Base-by-base conservation (phyloP, 1,140 invertebrate species). In the Bombus soroeensis region DNA sequence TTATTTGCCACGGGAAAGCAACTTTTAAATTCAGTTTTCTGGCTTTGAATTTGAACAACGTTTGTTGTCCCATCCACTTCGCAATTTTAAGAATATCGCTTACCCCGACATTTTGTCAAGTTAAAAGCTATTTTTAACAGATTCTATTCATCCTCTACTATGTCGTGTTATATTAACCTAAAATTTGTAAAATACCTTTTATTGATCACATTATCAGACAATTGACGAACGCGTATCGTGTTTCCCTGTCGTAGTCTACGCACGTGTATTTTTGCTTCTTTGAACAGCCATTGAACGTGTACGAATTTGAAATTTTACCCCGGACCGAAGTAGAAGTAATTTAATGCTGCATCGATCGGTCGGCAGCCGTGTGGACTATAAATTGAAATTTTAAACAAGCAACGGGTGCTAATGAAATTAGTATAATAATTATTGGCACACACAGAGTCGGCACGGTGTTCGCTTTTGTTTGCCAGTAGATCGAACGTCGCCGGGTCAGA, bases 311-410 rank as follows among this genome's bases (percentile, higher is more conserved):
- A 87, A 87, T 88, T 88, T 88, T 68, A 77, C 25, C 77, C 66
- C 3, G 15, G 0, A 22, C 74, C 78, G 64, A 64, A 59, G 28
- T 62, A 34, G 4, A 64, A 59, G 71, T 88, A 90, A 88, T 86
- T 83, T 89, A 87, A 89, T 87, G 77, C 57, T 9, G 79, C 22
- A 76, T 59, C 53, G 53, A 59, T 76, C 34, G 53, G 8, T 13
- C 3, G 32, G 53, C 34, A 59, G 13, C 53, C 3, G 74, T 8
- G 25, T n/a, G 74, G 15, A 39, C 53, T 59, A 59, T 86, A 88
- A 76, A 86, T 88, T 89, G 76, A 76, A 89, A 89, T 87, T 89
- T 87, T 87, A 87, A 89, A 89, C 77, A 87, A 89, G 62, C 76
- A 79, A 62, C 80, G 62, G 28, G 57, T 86, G 66, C 76, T 83